A percentile compares a stretch with the other conserved stretches of the same genome.
Conservation (phyloP, 2,113 vertebrate species). For the Pseudorectes ferrugineus region DNA sequence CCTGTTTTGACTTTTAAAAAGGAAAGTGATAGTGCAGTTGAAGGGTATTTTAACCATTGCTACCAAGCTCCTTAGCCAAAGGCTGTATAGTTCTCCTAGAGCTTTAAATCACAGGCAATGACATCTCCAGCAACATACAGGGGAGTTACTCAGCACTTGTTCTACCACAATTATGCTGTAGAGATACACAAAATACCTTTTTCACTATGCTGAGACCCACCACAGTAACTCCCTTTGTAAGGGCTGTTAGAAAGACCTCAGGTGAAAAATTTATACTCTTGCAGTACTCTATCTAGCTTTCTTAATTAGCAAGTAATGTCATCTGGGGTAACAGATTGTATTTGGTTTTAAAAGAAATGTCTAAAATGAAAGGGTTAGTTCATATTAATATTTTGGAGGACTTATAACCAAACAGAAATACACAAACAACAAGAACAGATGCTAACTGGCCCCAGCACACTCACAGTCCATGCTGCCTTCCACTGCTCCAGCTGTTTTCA, state of each 20-base stretch:
- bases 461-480: not conserved
- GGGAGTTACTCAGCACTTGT: not conserved
- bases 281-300: not conserved
- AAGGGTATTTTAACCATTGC: slow-evolving; percentile 16
- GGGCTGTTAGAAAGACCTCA: not conserved
- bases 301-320: not conserved
- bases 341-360: not conserved
- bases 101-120: not conserved
- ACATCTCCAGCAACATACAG: not conserved
- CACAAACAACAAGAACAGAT: not conserved
- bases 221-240: not conserved
- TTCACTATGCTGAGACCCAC: not conserved
- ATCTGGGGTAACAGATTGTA: not conserved
- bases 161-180: not conserved
- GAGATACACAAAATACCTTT: not conserved
- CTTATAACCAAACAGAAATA: not conserved
- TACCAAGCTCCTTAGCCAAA: not conserved
- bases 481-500: not conserved
- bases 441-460: not conserved
- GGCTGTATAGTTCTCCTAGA: not conserved
- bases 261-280: not conserved
- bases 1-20: slow-evolving; percentile 31
- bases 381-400: not conserved
- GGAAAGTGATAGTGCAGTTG: slow-evolving; percentile 10
- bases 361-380: not conserved